Evolutionary conservation across 1,140 invertebrate genomes (phyloP), one percentile per base, ranked within the genome.

Genomic region (Nixonia krombeini): DNA sequence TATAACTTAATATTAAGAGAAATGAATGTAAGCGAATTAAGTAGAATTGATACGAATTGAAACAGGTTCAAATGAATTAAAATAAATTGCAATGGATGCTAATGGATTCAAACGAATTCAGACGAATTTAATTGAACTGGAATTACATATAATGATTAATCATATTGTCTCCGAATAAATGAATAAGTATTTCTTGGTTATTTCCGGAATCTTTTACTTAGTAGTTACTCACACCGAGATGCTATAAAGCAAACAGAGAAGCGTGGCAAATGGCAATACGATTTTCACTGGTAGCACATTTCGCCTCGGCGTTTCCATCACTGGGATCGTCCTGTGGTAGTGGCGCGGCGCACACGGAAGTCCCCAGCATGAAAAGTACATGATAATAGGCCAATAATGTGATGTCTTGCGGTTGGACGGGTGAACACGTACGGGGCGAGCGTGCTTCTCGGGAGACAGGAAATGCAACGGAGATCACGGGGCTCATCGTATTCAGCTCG

Each of bases 341-440:
- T 25, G 35, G 38, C 37, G 44, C 17, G 33, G 31, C 25, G 29
- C 35, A 52, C 35, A 52, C 57, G 47, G 57, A 52, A 52, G 49
- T 52, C 49, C 23, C 28, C 23, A 29, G 8, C 31, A 40, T 31
- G 25, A 49, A 52, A 61, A 61, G 57, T 29, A 50, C 17, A 64
- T 49, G 50, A 64, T 64, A 56, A 55, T 64, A 51, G 52, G 28
- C 51, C 59, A 63, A 63, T 63, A 63, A 63, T 55, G 29, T 35
- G 51, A 35, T 50, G 49, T 23, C 26, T 37, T 38, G 59, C 46
- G 46, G 59, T 63, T 44, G 45, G 45, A 55, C 44, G 45, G 21
- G 44, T 16, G 37, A 42, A 50, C 21, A 44, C 40, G 45, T 50
- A 44, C 25, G 18, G 16, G 49, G 29, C 51, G 45, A 50, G 49